Evolutionary conservation across 2,797 vertebrate species (phyloP).

Genomic region (Gorsachius magnificus): DNA sequence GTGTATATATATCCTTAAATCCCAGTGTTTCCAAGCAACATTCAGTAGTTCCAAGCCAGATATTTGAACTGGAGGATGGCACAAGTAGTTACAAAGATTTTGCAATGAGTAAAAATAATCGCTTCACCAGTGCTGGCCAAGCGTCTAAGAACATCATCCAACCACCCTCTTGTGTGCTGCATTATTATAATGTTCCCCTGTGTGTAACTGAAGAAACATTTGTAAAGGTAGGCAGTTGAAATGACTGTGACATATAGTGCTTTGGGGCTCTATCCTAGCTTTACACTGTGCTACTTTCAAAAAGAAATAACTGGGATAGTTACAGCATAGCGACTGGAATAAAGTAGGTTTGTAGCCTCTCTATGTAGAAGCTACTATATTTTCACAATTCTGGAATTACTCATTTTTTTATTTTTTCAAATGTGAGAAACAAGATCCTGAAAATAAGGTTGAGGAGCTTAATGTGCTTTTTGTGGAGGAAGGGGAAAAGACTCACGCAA

Average conservation of each 20-base stretch:
- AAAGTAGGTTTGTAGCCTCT: not conserved
- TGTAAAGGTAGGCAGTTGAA: constrained; percentile 79
- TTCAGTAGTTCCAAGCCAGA: constrained; percentile 95
- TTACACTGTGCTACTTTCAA: not conserved
- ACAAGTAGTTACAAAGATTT: constrained; percentile 98
- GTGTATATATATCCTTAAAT: constrained; percentile 3
- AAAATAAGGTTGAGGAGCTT: not conserved
- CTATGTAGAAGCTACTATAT: not conserved
- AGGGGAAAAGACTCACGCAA: not conserved
- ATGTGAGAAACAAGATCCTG: not conserved
- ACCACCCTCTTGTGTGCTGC: constrained; percentile 93
- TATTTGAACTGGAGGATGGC: constrained; percentile 94
- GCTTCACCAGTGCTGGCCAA: constrained; percentile 96
- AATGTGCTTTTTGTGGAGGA: not conserved
- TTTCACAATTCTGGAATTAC: not conserved
- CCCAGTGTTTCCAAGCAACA: constrained; percentile 95
- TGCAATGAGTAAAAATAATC: constrained; percentile 97
- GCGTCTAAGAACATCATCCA: constrained; percentile 98
- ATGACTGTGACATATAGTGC: not conserved
- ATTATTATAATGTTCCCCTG: constrained; percentile 94
- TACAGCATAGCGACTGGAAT: not conserved
- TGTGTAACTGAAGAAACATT: constrained; percentile 91
- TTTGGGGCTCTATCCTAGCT: not conserved
- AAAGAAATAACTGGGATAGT: not conserved
- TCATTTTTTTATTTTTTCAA: not conserved